A percentile compares a stretch with the other conserved stretches of the same genome.
phyloP scores from a whole-genome alignment of 2,797 vertebrate genomes.

The Rhyacichthys aspro region DNA sequence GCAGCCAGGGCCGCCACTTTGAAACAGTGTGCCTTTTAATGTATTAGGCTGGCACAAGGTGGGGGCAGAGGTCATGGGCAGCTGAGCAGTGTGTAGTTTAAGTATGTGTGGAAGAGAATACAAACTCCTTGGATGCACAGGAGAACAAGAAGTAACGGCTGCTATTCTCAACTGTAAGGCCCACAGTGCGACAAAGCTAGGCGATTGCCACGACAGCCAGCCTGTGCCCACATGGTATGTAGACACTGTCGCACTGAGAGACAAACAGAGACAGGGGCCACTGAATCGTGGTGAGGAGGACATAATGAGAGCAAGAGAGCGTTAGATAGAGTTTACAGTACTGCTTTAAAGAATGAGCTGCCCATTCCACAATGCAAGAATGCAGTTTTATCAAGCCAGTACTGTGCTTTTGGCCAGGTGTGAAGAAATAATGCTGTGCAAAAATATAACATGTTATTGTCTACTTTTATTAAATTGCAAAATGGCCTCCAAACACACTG shows the following conservation, averaged over 20 bases:
- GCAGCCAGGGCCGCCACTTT: conserved; percentile 63
- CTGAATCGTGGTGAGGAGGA: conserved; percentile 34
- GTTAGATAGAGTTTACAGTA: conserved; percentile 52
- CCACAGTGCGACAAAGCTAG: conserved; percentile 66
- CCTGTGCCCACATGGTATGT: conserved; percentile 73
- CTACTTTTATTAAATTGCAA: too few relatives aligned
- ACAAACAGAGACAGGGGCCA: conserved; percentile 35
- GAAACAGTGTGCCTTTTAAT: conserved; percentile 74
- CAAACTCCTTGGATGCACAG: conserved; percentile 26
- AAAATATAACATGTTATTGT: too few relatives aligned
- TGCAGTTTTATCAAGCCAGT: background rate
- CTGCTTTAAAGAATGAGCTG: conserved; percentile 39
- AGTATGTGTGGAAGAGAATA: conserved; percentile 21
- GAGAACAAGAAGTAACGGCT: conserved; percentile 61
- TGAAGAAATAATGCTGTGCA: too few relatives aligned
- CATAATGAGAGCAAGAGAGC: conserved; percentile 14
- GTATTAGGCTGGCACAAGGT: conserved; percentile 61
- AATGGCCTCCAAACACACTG: too few relatives aligned
- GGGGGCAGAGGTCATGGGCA: conserved; percentile 36
- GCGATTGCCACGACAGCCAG: conserved; percentile 76
- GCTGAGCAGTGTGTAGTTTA: conserved; percentile 29
- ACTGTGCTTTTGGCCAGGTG: background rate
- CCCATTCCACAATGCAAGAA: conserved; percentile 18
- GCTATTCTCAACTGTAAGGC: conserved; percentile 75
- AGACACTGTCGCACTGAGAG: conserved; percentile 70